Percentiles rank a stretch among this genome's conserved stretches.
Evolutionary conservation across 2,888 invertebrate species (phyloP).

Genomic region (Candidula unifasciata): DNA sequence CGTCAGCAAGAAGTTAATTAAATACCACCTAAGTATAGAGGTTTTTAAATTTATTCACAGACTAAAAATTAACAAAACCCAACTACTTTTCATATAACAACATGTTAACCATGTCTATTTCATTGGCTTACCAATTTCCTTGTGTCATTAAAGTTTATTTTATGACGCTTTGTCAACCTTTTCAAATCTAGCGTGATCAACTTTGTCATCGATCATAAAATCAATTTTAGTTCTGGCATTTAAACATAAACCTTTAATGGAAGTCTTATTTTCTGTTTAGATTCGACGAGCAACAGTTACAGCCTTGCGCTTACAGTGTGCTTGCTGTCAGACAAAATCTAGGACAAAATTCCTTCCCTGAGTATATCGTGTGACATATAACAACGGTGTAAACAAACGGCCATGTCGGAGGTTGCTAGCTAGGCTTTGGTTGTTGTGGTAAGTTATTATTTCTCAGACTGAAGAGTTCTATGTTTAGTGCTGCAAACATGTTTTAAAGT

Average conservation of each 20-base stretch:
- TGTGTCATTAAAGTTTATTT: not conserved
- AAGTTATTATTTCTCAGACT: too few relatives aligned
- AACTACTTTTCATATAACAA: too few relatives aligned
- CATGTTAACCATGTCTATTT: too few relatives aligned
- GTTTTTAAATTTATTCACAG: too few relatives aligned
- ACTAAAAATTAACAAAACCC: too few relatives aligned
- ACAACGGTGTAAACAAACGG: conserved; percentile 35
- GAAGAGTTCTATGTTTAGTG: too few relatives aligned
- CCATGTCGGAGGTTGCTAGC: conserved; percentile 27
- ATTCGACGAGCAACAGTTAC: not conserved
- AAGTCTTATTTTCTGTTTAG: not conserved
- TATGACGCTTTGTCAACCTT: not conserved
- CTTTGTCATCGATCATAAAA: not conserved
- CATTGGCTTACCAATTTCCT: not conserved
- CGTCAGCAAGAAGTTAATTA: too few relatives aligned
- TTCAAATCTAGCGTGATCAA: not conserved
- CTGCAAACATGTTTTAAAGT: too few relatives aligned
- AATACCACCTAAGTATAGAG: too few relatives aligned
- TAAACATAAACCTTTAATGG: not conserved
- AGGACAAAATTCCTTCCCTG: not conserved
- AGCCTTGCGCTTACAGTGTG: not conserved
- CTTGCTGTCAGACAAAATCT: not conserved
- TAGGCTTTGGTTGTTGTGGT: not conserved
- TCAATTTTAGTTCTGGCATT: not conserved
- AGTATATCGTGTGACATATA: not conserved